Evolutionary conservation across 2,797 vertebrate species (phyloP), one percentile per base, ranked within the genome.

Genomic region (Loris lydekkerianus): DNA sequence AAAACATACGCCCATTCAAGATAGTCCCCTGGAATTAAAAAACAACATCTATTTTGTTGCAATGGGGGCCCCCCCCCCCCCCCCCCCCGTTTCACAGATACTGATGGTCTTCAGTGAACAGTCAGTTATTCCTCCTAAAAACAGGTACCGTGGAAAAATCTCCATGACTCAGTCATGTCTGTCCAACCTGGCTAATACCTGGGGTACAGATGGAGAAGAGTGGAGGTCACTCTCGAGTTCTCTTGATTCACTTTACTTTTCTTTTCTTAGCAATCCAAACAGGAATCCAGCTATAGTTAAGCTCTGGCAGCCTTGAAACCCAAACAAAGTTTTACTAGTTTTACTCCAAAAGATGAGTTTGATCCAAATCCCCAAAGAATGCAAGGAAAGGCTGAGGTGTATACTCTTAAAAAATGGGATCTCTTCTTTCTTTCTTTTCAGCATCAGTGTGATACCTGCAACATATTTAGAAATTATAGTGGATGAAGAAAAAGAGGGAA

Each of bases 321-420:
- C 37, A 97, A 96, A 60, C 27, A 86, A 89, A 69, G 93, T 75
- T 97, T 98, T 95, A 97, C 65, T 93, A 69, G 93, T 75, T 97
- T 98, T 95, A 97, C 65, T 93, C 34, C 61, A 84, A 72, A 78
- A 37, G 18, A 11, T n/a, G 31, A 86, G 60, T 89, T 73, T 43
- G 60, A 87, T 49, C 20, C 49, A 76, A 78, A 87, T 80, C 20
- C n/a, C 77, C 60, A 43, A 81, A 67, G 69, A 63, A 43, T 49
- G 29, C 31, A 81, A 88, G 5, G 70, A 77, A 83, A 80, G 21
- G 20, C 40, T 87, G 34, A 77, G 56, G 37, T 58, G 13, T 21
- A 34, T 82, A 29, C 0, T 46, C 63, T 87, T 53, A 1, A 69
- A 80, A 75, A 29, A 72, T 80, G 23, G 27, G 13, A 4, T 81